Evolutionary conservation across 2,888 invertebrate species (phyloP).

Genomic region (Rotaria macrura): DNA sequence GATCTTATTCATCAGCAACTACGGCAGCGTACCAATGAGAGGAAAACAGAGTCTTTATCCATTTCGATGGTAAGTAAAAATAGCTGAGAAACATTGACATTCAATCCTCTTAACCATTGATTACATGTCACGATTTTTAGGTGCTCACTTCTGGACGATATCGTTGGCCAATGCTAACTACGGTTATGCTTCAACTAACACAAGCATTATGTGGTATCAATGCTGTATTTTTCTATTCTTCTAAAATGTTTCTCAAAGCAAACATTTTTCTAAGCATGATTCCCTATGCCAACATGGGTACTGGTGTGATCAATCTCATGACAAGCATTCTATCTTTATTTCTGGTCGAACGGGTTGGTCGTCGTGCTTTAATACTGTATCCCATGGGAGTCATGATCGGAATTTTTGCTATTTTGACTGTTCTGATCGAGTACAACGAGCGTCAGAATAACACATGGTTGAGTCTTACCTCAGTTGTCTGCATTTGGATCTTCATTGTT

Average conservation of each 20-base stretch:
- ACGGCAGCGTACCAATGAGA: not conserved
- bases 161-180: conserved; percentile 26
- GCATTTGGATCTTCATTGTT: conserved; percentile 23
- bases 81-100: too few species aligned
- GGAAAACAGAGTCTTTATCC: not conserved
- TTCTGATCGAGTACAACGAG: conserved; percentile 12
- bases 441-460: not conserved
- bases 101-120: too few species aligned
- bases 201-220: conserved; percentile 29
- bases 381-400: conserved; percentile 37
- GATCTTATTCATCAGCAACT: not conserved
- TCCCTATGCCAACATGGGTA: conserved; percentile 63
- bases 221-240: conserved; percentile 66
- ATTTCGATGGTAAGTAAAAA: not conserved
- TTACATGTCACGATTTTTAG: not conserved
- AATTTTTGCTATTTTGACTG: conserved; percentile 36
- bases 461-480: conserved; percentile 22
- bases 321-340: conserved; percentile 58
- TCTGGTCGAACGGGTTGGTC: conserved; percentile 52
- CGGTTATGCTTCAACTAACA: conserved; percentile 24
- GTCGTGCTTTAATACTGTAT: conserved; percentile 59
- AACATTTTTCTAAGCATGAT: conserved; percentile 55
- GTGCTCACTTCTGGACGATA: not conserved
- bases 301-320: conserved; percentile 64
- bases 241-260: conserved; percentile 64